phyloP scores from a whole-genome alignment of 92 coral and sea anemone species.

The Phenganax marumi region DNA sequence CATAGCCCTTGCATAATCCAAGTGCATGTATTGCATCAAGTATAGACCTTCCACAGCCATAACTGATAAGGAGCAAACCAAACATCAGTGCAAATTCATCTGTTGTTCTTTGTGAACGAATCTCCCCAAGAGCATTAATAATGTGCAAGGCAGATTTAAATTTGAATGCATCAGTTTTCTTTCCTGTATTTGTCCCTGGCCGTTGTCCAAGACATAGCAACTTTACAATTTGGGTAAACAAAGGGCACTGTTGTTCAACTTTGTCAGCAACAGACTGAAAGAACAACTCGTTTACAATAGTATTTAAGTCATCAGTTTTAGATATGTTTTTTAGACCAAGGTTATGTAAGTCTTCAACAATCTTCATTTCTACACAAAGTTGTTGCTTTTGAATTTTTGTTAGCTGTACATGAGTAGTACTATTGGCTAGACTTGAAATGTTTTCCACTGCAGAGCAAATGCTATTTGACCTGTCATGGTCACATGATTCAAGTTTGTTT shows the following conservation, averaged over 20 bases:
- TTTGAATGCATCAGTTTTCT: conserved; percentile 36
- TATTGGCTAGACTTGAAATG: background rate
- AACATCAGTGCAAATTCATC: conserved; percentile 38
- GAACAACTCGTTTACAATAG: too few relatives aligned
- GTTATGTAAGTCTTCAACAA: conserved; percentile 1
- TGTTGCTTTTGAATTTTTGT: conserved; percentile 4
- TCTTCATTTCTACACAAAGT: background rate
- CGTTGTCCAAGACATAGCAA: too few relatives aligned
- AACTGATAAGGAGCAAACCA: conserved; percentile 35
- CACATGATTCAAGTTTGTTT: conserved; percentile 4
- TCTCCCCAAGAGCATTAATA: conserved; percentile 38
- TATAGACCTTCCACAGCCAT: conserved; percentile 40
- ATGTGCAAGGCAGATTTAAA: conserved; percentile 35
- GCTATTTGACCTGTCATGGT: background rate
- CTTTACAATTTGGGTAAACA: too few relatives aligned
- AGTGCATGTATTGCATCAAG: conserved; percentile 34
- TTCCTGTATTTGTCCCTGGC: conserved; percentile 6
- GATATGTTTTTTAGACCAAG: conserved; percentile 1
- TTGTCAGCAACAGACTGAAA: too few relatives aligned
- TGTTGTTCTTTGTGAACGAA: conserved; percentile 36
- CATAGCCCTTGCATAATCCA: conserved; percentile 40
- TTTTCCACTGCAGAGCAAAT: background rate
- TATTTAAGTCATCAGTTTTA: background rate
- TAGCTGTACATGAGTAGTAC: background rate
- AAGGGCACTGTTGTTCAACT: too few relatives aligned